These are phyloP conservation scores for Meiosimyza decipiens DNA, from an alignment of 2,888 invertebrate genomes.

Conservation along the genomic window DNA sequence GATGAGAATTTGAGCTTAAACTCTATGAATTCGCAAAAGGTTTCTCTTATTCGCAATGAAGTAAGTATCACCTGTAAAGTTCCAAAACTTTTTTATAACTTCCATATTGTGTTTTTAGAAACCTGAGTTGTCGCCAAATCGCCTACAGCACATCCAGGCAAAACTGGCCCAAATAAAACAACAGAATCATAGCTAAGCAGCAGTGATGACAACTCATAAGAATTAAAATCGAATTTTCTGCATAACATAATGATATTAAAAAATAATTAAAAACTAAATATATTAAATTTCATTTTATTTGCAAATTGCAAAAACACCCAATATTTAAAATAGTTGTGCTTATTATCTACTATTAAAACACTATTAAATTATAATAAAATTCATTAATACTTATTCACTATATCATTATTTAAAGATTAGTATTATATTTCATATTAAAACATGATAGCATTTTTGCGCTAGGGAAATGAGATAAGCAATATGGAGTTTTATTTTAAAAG, in stretches of 20 bases:
- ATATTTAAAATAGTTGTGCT: conserved; percentile 21
- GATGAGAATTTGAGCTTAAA: conserved; percentile 67
- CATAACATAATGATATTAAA: conserved; percentile 31
- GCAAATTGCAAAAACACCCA: conserved; percentile 16
- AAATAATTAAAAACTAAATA: conserved; percentile 16
- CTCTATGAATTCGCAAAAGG: conserved; percentile 62
- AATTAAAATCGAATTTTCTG: conserved; percentile 21
- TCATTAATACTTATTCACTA: conserved; percentile 10
- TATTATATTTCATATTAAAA: conserved; percentile 17
- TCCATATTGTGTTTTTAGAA: conserved; percentile 51
- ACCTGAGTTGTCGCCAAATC: conserved; percentile 65
- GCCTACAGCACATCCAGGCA: conserved; percentile 65
- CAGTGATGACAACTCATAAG: not conserved
- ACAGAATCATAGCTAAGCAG: conserved; percentile 58
- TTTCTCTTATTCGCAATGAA: conserved; percentile 62
- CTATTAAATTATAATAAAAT: conserved; percentile 13
- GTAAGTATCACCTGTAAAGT: conserved; percentile 49
- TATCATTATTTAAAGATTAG: conserved; percentile 23
- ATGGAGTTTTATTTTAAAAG: conserved; percentile 12
- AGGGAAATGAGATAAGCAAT: conserved; percentile 3
- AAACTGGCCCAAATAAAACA: conserved; percentile 66
- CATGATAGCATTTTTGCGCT: not conserved
- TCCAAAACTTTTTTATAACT: not conserved
- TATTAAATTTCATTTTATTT: conserved; percentile 24
- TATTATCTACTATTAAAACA: conserved; percentile 26